Conservation (phyloP, 2,797 vertebrate species). For the Anas capensis region DNA sequence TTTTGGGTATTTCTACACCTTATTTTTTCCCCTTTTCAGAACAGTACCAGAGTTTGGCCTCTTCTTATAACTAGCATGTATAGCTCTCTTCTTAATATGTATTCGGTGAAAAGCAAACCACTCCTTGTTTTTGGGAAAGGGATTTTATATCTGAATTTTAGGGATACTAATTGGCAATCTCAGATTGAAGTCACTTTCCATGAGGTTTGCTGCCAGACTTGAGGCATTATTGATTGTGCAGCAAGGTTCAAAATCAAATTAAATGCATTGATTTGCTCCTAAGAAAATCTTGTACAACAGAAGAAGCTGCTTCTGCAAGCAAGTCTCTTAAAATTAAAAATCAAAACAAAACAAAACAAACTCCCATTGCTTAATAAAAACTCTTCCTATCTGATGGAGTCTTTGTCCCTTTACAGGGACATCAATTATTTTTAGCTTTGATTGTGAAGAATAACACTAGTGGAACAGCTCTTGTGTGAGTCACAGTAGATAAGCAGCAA, state of each 20-base stretch:
- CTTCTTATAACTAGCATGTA: neutral
- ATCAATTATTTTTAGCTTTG: constrained; percentile 15
- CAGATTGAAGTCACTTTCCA: neutral
- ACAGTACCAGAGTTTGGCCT: neutral
- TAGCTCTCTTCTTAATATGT: neutral
- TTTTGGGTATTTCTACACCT: neutral
- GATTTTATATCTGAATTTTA: neutral
- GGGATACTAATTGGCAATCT: neutral
- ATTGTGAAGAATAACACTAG: neutral
- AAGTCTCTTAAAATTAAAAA: neutral
- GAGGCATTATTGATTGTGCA: neutral
- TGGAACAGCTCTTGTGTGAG: neutral
- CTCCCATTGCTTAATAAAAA: neutral
- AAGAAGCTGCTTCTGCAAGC: neutral
- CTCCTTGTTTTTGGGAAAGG: neutral
- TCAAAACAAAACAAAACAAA: neutral
- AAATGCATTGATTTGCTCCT: neutral
- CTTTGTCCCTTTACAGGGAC: neutral
- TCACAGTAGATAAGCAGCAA: constrained; percentile 6
- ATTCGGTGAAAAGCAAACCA: neutral
- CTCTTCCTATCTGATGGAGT: neutral
- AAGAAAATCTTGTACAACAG: neutral
- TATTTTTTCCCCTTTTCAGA: neutral
- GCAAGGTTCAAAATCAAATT: constrained; percentile 7
- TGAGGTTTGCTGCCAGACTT: neutral